A percentile compares a stretch with the other conserved stretches of the same genome.
phyloP scores from a whole-genome alignment of 2,888 invertebrate genomes.

The Drosophila antonietae region DNA sequence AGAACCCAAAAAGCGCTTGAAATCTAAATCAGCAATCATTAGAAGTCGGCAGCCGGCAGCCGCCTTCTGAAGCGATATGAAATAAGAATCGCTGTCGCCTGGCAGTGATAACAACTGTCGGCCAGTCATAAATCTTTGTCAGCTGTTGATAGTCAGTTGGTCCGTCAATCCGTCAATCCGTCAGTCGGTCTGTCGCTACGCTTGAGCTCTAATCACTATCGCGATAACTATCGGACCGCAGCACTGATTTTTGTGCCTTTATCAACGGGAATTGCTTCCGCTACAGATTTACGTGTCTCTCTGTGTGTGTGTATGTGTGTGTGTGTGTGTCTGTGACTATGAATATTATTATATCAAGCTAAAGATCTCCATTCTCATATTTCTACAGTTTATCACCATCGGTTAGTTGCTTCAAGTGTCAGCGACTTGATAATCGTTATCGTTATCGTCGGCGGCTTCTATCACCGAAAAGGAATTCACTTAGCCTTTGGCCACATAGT shows the following conservation, averaged over 20 bases:
- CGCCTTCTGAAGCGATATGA: slow-evolving; percentile 27
- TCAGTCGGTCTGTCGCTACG: slow-evolving; percentile 8
- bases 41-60: slow-evolving; percentile 24
- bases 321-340: slow-evolving; percentile 13
- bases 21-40: slow-evolving; percentile 60
- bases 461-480: slow-evolving; percentile 10
- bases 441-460: slow-evolving; percentile 54
- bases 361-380: slow-evolving; percentile 61
- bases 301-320: background rate
- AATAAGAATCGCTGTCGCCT: slow-evolving; percentile 58
- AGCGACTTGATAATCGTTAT: slow-evolving; percentile 54
- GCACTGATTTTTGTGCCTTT: slow-evolving; percentile 49
- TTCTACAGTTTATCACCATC: slow-evolving; percentile 67
- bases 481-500: background rate
- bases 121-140: slow-evolving; percentile 17
- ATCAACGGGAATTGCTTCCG: slow-evolving; percentile 47
- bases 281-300: background rate
- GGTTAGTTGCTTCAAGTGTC: slow-evolving; percentile 60
- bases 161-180: slow-evolving; percentile 73
- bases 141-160: slow-evolving; percentile 54
- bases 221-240: slow-evolving; percentile 54
- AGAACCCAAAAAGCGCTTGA: slow-evolving; percentile 7
- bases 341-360: slow-evolving; percentile 42
- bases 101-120: slow-evolving; percentile 43
- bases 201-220: slow-evolving; percentile 41